A percentile compares a stretch with the other conserved stretches of the same genome.
phyloP scores from a whole-genome alignment of 2,113 vertebrate genomes.

The Oplegnathus fasciatus region DNA sequence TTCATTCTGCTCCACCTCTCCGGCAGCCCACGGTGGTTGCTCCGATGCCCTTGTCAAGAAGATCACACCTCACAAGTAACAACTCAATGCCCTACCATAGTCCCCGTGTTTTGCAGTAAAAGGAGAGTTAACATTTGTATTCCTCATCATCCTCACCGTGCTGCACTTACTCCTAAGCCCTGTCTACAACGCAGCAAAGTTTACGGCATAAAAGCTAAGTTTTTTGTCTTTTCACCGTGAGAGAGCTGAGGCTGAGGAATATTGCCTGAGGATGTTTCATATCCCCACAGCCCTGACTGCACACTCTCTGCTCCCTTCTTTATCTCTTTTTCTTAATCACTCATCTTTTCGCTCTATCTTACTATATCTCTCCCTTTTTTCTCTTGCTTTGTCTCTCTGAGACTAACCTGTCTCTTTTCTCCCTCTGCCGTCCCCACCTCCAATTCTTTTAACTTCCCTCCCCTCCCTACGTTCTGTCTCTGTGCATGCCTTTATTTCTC shows the following conservation, averaged over 20 bases:
- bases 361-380: constrained; percentile 35
- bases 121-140: constrained; percentile 76
- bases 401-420: constrained; percentile 41
- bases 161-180: constrained; percentile 60
- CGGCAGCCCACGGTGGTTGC: constrained; percentile 5
- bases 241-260: constrained; percentile 73
- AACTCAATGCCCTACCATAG: constrained; percentile 46
- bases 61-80: constrained; percentile 45
- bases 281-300: constrained; percentile 70
- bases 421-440: constrained; percentile 2
- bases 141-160: constrained; percentile 52
- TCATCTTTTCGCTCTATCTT: constrained; percentile 61
- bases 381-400: constrained; percentile 32
- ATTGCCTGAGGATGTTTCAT: constrained; percentile 80
- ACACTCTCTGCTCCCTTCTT: constrained; percentile 53
- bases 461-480: constrained; percentile 10
- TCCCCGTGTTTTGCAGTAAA: constrained; percentile 55
- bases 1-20: constrained; percentile 34
- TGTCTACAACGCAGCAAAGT: constrained; percentile 70
- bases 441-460: constrained; percentile 38
- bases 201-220: constrained; percentile 74
- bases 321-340: constrained; percentile 74
- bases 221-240: constrained; percentile 72
- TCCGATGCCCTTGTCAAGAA: constrained; percentile 54
- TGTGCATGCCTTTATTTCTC: constrained; percentile 14